Percentiles rank a stretch among this genome's conserved stretches.
phyloP scores from a whole-genome alignment of 2,888 invertebrate genomes.

The Sceliomorpha sp. region DNA sequence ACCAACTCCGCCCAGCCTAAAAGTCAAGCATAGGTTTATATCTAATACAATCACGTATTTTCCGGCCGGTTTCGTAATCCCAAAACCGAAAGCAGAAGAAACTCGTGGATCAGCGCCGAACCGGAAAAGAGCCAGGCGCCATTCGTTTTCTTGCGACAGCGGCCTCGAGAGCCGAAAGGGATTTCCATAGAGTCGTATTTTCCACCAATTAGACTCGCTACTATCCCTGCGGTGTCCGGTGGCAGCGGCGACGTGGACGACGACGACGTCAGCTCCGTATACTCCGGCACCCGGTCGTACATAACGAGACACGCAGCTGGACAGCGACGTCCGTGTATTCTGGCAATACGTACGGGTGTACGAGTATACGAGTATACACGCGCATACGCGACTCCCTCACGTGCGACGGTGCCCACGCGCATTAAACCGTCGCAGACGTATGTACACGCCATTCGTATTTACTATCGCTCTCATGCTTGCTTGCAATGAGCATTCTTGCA shows the following conservation, averaged over 20 bases:
- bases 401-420: conserved; percentile 30
- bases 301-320: conserved; percentile 44
- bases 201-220: conserved; percentile 71
- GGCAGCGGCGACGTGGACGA: conserved; percentile 36
- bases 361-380: conserved; percentile 21
- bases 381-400: conserved; percentile 22
- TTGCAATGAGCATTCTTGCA: conserved; percentile 50
- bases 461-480: conserved; percentile 48
- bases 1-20: too few relatives aligned
- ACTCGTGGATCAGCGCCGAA: background rate
- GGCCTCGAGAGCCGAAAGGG: conserved; percentile 28
- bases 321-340: conserved; percentile 35
- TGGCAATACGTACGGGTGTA: too few relatives aligned
- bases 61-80: too few relatives aligned
- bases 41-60: background rate
- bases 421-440: conserved; percentile 48
- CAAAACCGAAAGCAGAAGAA: too few relatives aligned
- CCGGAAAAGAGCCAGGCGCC: conserved; percentile 1
- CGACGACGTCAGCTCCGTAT: conserved; percentile 33
- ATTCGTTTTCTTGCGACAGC: conserved; percentile 20
- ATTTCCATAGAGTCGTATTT: conserved; percentile 64
- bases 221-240: conserved; percentile 39
- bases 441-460: conserved; percentile 35
- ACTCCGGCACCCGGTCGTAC: conserved; percentile 32
- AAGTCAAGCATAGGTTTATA: too few relatives aligned